Evolutionary conservation across 2,113 vertebrate genomes (phyloP), one percentile per base, ranked within the genome.

Genomic region (Eptesicus fuscus): DNA sequence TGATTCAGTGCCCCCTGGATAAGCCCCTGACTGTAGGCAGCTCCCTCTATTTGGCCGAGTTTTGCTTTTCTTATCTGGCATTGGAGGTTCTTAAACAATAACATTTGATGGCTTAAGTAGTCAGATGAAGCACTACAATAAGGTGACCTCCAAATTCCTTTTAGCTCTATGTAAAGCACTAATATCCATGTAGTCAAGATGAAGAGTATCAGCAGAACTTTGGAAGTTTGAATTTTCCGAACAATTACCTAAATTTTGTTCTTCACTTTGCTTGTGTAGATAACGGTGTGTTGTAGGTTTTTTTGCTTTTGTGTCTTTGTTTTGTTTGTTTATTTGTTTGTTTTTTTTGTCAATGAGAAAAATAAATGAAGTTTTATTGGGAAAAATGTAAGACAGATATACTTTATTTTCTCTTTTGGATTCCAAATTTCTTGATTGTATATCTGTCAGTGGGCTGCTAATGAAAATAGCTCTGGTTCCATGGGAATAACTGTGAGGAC

Each of bases 391-490:
- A 88, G 47, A 71, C 11, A 63, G 51, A 40, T 44, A 83, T 63
- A 83, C 79, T 80, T 80, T 85, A 76, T 7, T 80, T 63, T n/a
- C 37, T 40, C 12, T 32, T 80, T 93, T 78, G 23, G 73, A 90
- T 17, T 90, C 86, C 32, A 90, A 16, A 65, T 0, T 88, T 49
- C 51, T 93, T 92, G 74, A 22, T 22, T n/a, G 44, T 78, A 16
- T 84, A 80, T 95, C 94, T 96, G 83, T 96, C 96, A 96, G 49
- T 67, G 86, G 69, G 61, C 32, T 94, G 83, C 87, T 97, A 95
- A 97, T 94, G 86, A 95, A 97, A 97, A 71, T 35, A 69, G 23
- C 23, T 77, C 53, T 8, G 35, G 61, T 49, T 82, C 42, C 40
- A 76, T 51, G 63, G 78, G 35, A 59, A 23, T 74, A 80, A 63